Conservation (phyloP, 1,140 invertebrate species). For the Heliconius eleuchia region DNA sequence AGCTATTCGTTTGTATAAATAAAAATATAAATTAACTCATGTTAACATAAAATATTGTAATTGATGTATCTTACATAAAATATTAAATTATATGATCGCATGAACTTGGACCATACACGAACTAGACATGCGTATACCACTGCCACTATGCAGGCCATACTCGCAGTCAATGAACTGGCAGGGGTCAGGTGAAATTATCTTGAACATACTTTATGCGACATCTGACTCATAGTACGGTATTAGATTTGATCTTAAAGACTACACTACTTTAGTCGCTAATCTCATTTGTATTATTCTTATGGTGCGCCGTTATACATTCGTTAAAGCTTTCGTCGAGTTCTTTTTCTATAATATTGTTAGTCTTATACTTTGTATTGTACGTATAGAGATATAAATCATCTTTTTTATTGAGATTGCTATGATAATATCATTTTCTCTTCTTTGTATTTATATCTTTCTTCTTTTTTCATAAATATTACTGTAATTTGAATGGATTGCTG, state of each 20-base stretch:
- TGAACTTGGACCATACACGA: constrained; percentile 40
- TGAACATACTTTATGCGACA: constrained; percentile 66
- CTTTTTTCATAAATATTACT: too few relatives aligned
- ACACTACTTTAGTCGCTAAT: neutral
- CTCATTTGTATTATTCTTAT: neutral
- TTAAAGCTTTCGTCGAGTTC: neutral
- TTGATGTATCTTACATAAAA: too few relatives aligned
- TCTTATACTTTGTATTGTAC: neutral
- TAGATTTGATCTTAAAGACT: constrained; percentile 12
- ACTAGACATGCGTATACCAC: constrained; percentile 74
- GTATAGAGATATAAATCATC: too few relatives aligned
- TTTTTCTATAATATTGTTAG: neutral
- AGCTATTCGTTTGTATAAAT: too few relatives aligned
- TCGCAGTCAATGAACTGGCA: constrained; percentile 77
- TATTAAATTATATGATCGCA: constrained; percentile 14
- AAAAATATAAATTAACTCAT: too few relatives aligned
- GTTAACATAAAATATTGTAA: too few relatives aligned
- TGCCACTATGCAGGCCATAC: constrained; percentile 67
- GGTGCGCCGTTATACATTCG: neutral
- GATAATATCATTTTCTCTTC: too few relatives aligned
- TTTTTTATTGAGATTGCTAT: neutral
- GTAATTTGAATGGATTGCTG: too few relatives aligned
- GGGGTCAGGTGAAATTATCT: constrained; percentile 80
- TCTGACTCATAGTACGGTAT: constrained; percentile 61
- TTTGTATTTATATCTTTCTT: too few relatives aligned